Base-by-base conservation (phyloP, 1,140 invertebrate species). In the Macrotrachela quadricornifera region DNA sequence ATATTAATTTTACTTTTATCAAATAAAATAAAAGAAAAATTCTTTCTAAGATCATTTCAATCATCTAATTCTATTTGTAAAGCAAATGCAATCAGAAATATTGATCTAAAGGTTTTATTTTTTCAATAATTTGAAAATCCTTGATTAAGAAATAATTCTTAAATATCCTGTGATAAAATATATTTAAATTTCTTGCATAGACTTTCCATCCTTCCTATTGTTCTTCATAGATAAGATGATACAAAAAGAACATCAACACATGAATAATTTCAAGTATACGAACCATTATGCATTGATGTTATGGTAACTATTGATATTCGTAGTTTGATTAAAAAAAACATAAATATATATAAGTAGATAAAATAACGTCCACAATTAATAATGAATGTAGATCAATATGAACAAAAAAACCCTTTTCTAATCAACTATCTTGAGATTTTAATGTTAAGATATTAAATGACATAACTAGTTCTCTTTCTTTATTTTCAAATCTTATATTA, bases 11-110 rank as follows among this genome's bases (percentile, higher is more conserved):
- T 71, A 66, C 91, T 86, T 21, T 41, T 11, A 42, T 80, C 77
- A 59, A 83, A 69, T 0, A 78, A 75, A 49, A 80, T 14, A 40
- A 40, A 14, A 8, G 44, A 36, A 55, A 50, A 30, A 15, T 18
- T 21, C 12, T 50, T 16, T 10, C 17, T 13, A 16, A 4, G 73
- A 65, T 76, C 73, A 55, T 74, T 75, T 18, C 62, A 46, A 30
- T 60, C 57, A 6, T 74, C 60, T 56, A 78, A 72, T 55, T 78
- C 74, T 0, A 82, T 80, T 70, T 90, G 85, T 14, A 95, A 67
- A 0, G 90, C 90, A 54, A 85, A 87, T 0, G 90, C 90, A 1
- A 87, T 88, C 90, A 96, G 95, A 59, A 90, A 94, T 0, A 87
- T 91, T 57, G 83, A 83, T 6, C 88, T 88, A 55, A 95, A 95